These are phyloP conservation scores for Nemurella pictetii DNA, from an alignment of 2,888 invertebrate genomes.

Conservation along the genomic window DNA sequence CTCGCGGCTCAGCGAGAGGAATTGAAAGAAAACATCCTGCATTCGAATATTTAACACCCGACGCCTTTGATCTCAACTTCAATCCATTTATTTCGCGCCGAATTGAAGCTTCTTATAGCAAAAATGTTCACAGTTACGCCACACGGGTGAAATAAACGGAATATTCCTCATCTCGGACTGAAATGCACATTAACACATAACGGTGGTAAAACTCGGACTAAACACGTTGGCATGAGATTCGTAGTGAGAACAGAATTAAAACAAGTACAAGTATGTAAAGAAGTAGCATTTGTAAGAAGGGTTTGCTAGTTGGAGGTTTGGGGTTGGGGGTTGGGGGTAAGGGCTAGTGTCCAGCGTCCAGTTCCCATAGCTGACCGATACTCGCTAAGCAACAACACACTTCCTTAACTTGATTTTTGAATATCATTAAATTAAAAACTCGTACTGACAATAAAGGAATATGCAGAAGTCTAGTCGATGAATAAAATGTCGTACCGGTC, in stretches of 20 bases:
- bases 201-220: conserved; percentile 6
- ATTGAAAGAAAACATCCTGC: background rate
- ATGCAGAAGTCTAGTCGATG: background rate
- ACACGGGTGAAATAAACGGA: background rate
- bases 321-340: background rate
- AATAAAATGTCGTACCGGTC: conserved; percentile 9
- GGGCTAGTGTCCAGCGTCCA: conserved; percentile 23
- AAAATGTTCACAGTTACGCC: background rate
- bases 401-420: conserved; percentile 11
- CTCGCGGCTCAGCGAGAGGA: background rate
- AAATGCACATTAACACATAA: background rate
- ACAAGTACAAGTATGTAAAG: conserved; percentile 28
- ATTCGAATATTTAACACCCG: background rate
- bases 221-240: background rate
- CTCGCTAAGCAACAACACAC: background rate
- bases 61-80: background rate
- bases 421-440: conserved; percentile 14
- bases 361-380: background rate
- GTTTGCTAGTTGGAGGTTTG: too few species aligned
- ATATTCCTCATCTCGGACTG: background rate
- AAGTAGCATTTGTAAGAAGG: conserved; percentile 25
- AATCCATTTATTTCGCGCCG: background rate
- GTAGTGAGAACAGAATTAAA: background rate
- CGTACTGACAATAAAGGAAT: conserved; percentile 6
- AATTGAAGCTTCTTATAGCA: background rate